Conservation (phyloP, 35 echinoderm and acorn worm genomes). For the Acanthaster planci region DNA sequence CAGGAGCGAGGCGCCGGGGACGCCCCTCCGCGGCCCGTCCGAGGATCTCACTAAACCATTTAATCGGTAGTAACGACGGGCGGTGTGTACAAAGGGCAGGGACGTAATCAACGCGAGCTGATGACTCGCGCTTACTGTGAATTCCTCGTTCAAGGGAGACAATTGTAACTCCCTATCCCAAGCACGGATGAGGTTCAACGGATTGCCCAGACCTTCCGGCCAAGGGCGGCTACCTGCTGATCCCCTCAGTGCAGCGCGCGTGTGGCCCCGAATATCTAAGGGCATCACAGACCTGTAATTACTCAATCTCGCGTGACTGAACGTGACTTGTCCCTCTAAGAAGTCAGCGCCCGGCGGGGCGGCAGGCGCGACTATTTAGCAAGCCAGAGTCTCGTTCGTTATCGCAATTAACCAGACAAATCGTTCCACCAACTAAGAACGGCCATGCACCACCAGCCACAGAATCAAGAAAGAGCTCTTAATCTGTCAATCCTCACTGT, state of each 20-base stretch:
- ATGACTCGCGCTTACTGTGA: conserved; percentile 89
- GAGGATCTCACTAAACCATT: conserved; percentile 87
- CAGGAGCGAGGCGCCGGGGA: conserved; percentile 35
- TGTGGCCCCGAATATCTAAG: conserved; percentile 93
- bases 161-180: conserved; percentile 76
- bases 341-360: conserved; percentile 12
- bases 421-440: too few relatives aligned
- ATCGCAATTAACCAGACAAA: conserved; percentile 74
- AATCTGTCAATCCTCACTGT: conserved; percentile 81
- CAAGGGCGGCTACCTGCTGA: conserved; percentile 43
- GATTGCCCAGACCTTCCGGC: conserved; percentile 66
- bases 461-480: too few relatives aligned
- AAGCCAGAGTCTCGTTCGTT: conserved; percentile 44
- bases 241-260: conserved; percentile 71
- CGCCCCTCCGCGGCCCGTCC: conserved; percentile 70
- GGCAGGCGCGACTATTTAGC: too few relatives aligned
- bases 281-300: conserved; percentile 94
- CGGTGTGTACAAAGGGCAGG: conserved; percentile 93
- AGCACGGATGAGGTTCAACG: conserved; percentile 54
- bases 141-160: conserved; percentile 95
- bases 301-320: conserved; percentile 67
- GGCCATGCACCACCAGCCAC: too few relatives aligned
- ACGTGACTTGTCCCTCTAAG: conserved; percentile 70
- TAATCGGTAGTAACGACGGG: conserved; percentile 87
- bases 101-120: conserved; percentile 91